Base-by-base conservation (phyloP, 2,797 vertebrate genomes). In the Parauchenoglanis ngamensis region DNA sequence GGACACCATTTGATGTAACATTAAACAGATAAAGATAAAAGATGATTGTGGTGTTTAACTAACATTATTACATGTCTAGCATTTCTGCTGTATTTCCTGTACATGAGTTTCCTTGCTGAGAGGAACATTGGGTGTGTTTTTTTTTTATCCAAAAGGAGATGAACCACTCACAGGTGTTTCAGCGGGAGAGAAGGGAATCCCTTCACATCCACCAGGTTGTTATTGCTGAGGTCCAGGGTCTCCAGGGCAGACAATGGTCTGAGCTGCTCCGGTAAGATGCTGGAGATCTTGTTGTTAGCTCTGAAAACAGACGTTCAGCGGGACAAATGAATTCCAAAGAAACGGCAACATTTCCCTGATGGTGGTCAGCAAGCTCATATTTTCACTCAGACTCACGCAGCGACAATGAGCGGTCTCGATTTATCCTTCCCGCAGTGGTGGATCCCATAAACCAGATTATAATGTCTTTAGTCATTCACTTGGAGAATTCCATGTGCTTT, bases 181-280 rank as follows among this genome's bases (percentile, higher is more conserved):
- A 99, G 96, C 0, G 95, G 95, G 83, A 99, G 91, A 0, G 90
- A 85, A 17, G 98, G 98, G 95, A 99, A 97, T 85, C 91, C 90
- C 0, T 95, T 97, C 70, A 99, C 90, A 44, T 97, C 96, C 31
- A 94, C 95, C 79, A 99, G 95, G 90, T 96, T 96, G 93, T 99
- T 99, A 92, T 94, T 97, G 94, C 98, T 97, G 89, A 99, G 94
- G 93, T 99, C 98, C 90, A 99, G 96, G 28, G 96, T 98, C 95
- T 98, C 97, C 90, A 99, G 94, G 59, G 94, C 93, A 15, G 94
- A 92, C 93, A 98, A 96, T 0, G 94, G 92, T 90, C 94, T 91
- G 91, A 99, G 94, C 90, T 95, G 96, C 90, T 97, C 97, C 73
- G 92, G 91, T 0, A 94, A 90, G 91, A 99, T 92, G 86, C 91